A percentile compares a stretch with the other conserved stretches of the same genome.
phyloP scores from a whole-genome alignment of 2,113 vertebrate species.

The Apteryx mantelli region DNA sequence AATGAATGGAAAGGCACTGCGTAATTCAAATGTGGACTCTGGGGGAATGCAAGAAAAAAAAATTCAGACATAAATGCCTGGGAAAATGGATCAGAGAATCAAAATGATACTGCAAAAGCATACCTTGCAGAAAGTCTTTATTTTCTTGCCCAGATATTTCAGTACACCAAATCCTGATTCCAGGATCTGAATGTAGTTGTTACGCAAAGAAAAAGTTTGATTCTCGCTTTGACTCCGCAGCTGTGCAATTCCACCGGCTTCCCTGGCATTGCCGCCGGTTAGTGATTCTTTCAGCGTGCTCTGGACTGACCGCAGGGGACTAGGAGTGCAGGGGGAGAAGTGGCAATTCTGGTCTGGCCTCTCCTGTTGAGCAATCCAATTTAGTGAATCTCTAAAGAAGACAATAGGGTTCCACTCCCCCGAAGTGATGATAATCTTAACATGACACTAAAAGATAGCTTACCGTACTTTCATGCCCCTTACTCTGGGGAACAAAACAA shows the following conservation, averaged over 20 bases:
- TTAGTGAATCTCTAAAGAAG: neutral
- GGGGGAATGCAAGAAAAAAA: neutral
- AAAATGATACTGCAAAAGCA: neutral
- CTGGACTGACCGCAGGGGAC: neutral
- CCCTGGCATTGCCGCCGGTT: neutral
- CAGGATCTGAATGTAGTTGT: neutral
- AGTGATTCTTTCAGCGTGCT: neutral
- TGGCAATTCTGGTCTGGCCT: neutral
- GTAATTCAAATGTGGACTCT: rapidly evolving
- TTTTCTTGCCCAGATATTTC: neutral
- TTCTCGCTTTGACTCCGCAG: neutral
- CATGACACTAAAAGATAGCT: neutral
- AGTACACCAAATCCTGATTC: rapidly evolving
- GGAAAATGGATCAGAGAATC: neutral
- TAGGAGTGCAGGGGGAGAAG: neutral
- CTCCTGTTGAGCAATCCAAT: neutral
- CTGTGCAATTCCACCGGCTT: neutral
- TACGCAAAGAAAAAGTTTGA: neutral
- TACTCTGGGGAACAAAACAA: neutral
- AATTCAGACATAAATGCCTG: neutral
- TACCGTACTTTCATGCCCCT: neutral
- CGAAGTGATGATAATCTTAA: neutral
- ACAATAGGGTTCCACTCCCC: neutral
- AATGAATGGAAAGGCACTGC: neutral
- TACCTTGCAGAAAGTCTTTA: neutral